Evolutionary conservation across 2,888 invertebrate species (phyloP), one percentile per base, ranked within the genome.

Genomic region (Perdita meconis): DNA sequence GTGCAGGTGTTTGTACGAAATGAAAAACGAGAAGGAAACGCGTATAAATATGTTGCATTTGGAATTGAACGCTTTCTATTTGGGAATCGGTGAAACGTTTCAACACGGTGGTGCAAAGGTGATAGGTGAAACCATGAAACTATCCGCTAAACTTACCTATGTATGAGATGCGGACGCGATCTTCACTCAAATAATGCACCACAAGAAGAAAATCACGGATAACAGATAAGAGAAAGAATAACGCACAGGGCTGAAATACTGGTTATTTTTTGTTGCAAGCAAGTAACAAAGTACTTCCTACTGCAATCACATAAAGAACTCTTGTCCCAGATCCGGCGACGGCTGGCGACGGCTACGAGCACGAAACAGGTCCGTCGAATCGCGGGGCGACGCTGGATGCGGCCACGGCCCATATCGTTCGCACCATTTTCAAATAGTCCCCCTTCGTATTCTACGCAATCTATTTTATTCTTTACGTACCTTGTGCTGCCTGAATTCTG

Each of bases 361-460:
- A 82, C 81, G 86, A 88, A 86, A 86, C 87, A 86, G 86, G 86
- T 88, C 86, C 85, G 87, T 85, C 81, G 87, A 82, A 86, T 84
- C 83, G 87, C 84, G 86, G 84, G 81, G 80, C 83, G 86, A 89
- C 88, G 90, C 89, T 81, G 81, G 68, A 80, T 65, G 60, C 83
- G 81, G 74, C 86, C 87, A 81, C 85, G 75, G 82, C 84, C 82
- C 87, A 83, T 75, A 73, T 76, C 6, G n/a, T 6, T 57, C 80
- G 81, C 84, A 85, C 81, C 83, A 86, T 87, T 85, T 88, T 82
- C 85, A 89, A 89, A 86, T 86, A 89, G 89, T 89, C 81, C 89
- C 85, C 44, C 24, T 30, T 47, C 3, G 12, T 10, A 19, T 3
- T 19, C 19, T 24, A 40, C 59, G 36, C 38, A 0, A n/a, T 6